A percentile compares a stretch with the other conserved stretches of the same genome.
Evolutionary conservation across 2,797 vertebrate genomes (phyloP).

Genomic region (Cuniculus paca): DNA sequence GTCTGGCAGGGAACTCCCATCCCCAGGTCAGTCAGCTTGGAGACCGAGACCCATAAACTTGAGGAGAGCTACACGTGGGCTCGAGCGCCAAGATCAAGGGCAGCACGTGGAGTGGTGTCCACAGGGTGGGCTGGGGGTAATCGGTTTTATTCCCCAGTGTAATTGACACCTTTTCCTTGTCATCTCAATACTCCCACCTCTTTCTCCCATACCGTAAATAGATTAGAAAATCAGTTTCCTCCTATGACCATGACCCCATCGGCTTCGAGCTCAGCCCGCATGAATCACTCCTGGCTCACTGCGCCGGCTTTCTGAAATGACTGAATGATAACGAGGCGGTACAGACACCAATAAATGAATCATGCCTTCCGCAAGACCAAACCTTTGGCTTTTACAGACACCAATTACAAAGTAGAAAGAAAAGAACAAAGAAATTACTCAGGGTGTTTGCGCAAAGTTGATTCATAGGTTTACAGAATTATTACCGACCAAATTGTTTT

Average conservation of each 20-base stretch:
- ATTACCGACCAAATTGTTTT: constrained; percentile 86
- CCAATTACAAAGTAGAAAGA: constrained; percentile 89
- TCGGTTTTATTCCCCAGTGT: constrained; percentile 80
- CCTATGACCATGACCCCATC: constrained; percentile 87
- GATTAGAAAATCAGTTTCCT: constrained; percentile 86
- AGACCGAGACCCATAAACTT: neutral
- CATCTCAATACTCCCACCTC: constrained; percentile 85
- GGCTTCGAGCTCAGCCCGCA: constrained; percentile 85
- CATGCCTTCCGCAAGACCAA: constrained; percentile 90
- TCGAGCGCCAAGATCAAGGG: constrained; percentile 3
- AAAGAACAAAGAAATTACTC: constrained; percentile 92
- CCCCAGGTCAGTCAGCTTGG: neutral
- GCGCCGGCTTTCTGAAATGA: constrained; percentile 86
- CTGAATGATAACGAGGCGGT: constrained; percentile 87
- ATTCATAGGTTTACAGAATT: constrained; percentile 90
- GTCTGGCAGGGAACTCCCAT: neutral
- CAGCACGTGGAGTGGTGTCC: constrained; percentile 72
- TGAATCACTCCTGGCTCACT: constrained; percentile 89
- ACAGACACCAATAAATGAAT: constrained; percentile 92
- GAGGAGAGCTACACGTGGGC: neutral
- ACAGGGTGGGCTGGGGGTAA: constrained; percentile 77
- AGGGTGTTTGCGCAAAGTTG: constrained; percentile 90
- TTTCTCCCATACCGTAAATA: constrained; percentile 87
- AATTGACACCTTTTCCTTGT: constrained; percentile 83
- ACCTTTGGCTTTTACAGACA: constrained; percentile 91